Conservation (phyloP, 2,113 vertebrate genomes). For the Ailuropoda melanoleuca region DNA sequence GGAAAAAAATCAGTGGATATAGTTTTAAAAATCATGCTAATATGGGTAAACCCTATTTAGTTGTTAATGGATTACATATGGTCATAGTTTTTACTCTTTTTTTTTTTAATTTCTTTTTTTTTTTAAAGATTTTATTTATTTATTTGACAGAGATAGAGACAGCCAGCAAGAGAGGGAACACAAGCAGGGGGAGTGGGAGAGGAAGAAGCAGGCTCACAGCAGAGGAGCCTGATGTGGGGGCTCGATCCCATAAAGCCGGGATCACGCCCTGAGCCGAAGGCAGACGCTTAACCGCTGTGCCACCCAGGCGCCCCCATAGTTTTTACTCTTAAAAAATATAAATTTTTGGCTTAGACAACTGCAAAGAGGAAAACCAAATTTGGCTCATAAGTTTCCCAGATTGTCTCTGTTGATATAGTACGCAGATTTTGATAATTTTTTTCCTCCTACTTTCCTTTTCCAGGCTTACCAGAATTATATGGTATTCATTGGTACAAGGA, state of each 20-base stretch:
- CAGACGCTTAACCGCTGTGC: no score
- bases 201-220: no score
- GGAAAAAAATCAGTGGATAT: not conserved
- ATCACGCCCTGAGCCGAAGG: no score
- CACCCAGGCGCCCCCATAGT: no score
- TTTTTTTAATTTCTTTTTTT: no score
- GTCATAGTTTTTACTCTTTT: no score
- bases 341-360: not conserved
- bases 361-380: slow-evolving; percentile 10
- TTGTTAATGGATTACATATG: not conserved
- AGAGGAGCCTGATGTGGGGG: no score
- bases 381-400: not conserved
- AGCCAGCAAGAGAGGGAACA: no score
- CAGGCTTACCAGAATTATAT: not conserved
- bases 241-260: no score
- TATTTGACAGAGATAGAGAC: no score
- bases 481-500: not conserved
- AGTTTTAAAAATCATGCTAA: slow-evolving; percentile 16
- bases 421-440: not conserved
- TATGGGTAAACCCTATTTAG: not conserved
- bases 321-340: not conserved
- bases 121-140: no score
- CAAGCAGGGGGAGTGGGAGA: no score
- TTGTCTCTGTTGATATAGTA: not conserved
- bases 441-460: not conserved